Evolutionary conservation across 2,888 invertebrate genomes (phyloP), one percentile per base, ranked within the genome.

Genomic region (Aromia moschata): DNA sequence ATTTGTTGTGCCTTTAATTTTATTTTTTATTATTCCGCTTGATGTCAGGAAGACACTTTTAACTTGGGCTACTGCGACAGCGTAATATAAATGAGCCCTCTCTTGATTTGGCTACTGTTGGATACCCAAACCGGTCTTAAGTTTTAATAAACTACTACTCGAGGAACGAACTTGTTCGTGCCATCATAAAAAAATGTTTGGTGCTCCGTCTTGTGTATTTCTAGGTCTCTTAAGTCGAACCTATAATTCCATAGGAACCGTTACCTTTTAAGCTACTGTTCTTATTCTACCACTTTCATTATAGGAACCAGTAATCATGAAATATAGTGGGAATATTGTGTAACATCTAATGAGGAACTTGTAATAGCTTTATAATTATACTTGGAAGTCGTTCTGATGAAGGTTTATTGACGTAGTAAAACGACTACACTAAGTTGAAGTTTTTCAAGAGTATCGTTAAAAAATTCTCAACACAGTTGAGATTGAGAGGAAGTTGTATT

Each of bases 51-150:
- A n/a, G n/a, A n/a, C 15, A 25, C 12, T 49, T 51, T 14, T 11
- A 20, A 18, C 51, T 51, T 38, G 38, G 15, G 31, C 41, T 53
- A 3, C n/a, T 4, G 40, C 11, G 40, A 53, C 41, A 40, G 37
- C 40, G 41, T 30, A 53, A 53, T 41, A 53, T 53, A 53, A 41
- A 53, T 53, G 43, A 43, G 20, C 25, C 40, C 7, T 51, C 33
- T 53, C 41, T 53, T 41, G 41, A 44, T 47, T 56, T 47, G 56
- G 41, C 47, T 47, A 56, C 56, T 40, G 47, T 56, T 44, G 46
- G 40, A 12, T 4, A 30, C 3, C 14, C 17, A 47, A 56, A 56
- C 56, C 56, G 56, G 56, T 56, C 46, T 56, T 56, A 56, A 47
- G 16, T 38, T 56, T 47, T 46, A 56, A 46, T 56, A 56, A 47